A percentile compares a stretch with the other conserved stretches of the same genome.
phyloP scores from a whole-genome alignment of 1,140 invertebrate genomes.

The Penaeus japonicus region DNA sequence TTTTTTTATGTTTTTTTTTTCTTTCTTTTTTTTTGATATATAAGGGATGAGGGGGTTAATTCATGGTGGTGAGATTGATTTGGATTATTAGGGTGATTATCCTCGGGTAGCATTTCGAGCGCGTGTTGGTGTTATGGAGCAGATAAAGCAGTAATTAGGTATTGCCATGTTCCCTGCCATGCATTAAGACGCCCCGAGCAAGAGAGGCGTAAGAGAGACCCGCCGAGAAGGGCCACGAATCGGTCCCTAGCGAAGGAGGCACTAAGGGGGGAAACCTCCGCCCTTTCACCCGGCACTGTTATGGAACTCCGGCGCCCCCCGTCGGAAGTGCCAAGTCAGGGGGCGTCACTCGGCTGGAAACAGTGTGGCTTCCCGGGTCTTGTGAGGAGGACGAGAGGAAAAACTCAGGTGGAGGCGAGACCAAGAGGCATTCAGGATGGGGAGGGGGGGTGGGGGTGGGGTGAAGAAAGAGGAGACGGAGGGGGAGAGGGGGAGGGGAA shows the following conservation, averaged over 20 bases:
- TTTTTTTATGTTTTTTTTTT: too few relatives aligned
- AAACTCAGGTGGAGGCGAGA: neutral
- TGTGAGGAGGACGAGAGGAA: neutral
- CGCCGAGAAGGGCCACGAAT: neutral
- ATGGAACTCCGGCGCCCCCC: neutral
- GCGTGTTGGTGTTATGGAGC: slow-evolving; percentile 12
- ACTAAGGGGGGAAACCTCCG: neutral
- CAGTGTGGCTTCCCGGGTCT: slow-evolving; percentile 25
- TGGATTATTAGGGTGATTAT: too few relatives aligned
- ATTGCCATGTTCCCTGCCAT: slow-evolving; percentile 10
- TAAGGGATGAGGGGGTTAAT: too few relatives aligned
- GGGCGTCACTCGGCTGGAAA: slow-evolving; percentile 48
- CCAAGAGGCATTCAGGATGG: too few relatives aligned
- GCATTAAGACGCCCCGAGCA: neutral
- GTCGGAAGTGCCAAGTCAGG: slow-evolving; percentile 47
- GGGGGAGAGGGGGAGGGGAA: neutral
- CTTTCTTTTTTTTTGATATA: too few relatives aligned
- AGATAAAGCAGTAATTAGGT: slow-evolving; percentile 48
- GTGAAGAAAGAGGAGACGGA: too few relatives aligned
- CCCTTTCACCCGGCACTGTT: neutral
- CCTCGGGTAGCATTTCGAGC: too few relatives aligned
- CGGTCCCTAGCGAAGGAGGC: neutral
- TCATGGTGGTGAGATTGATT: too few relatives aligned
- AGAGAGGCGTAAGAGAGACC: neutral
- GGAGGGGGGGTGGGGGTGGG: too few relatives aligned